Base-by-base conservation (phyloP, 2,888 invertebrate species). In the Patella caerulea region DNA sequence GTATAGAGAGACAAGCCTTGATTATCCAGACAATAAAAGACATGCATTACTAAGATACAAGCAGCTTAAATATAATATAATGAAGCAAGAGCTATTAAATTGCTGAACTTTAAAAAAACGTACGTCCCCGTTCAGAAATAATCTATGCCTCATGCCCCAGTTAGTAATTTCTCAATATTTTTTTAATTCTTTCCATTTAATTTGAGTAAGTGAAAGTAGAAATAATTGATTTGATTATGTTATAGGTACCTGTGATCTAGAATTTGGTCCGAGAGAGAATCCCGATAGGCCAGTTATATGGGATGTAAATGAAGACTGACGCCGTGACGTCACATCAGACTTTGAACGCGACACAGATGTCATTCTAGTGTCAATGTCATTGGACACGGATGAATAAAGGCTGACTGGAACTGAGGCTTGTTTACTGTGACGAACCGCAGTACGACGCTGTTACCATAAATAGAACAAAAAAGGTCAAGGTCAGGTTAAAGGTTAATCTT, bases 361-460 rank as follows among this genome's bases (percentile, higher is more conserved):
- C 34, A 73, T 74, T 54, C 77, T 77, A 54, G 77, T 71, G 19
- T 79, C 77, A 72, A 83, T 81, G 24, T 72, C 72, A 53, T 78
- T 71, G 11, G 84, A 83, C 24, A 80, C 74, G n/a, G 83, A 78
- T 59, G 82, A 80, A 77, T 82, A 86, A 77, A 87, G 79, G 53
- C 83, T 76, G 53, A 86, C 88, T 17, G 89, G 88, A 78, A 87
- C 86, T 2, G 89, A 89, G 75, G 87, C 87, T 79, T 87, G 85
- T 81, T 89, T 88, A 73, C 80, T 76, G 81, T 88, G 89, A 69
- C 84, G 82, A 53, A 86, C 83, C 19, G 82, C 84, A 81, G 79
- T 81, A 74, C 77, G 78, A 73, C 80, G 82, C 73, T 79, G 83
- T 83, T 84, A 80, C 70, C 70, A 78, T 74, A 74, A 80, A 75